These are phyloP conservation scores for Martes martes DNA, from an alignment of 2,113 vertebrate genomes.

Conservation along the genomic window DNA sequence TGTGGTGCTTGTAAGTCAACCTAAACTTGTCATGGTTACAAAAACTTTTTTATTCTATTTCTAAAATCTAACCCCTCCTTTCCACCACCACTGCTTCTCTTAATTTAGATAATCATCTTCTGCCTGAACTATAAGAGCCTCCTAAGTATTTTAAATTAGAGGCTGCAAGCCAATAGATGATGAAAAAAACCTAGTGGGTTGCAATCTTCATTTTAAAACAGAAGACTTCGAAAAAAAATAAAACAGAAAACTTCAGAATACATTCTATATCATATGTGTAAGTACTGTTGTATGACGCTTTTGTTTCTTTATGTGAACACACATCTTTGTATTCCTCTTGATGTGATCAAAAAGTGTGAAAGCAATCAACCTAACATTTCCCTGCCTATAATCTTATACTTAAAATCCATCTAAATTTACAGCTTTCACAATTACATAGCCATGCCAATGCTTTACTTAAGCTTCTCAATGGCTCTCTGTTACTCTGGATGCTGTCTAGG, in stretches of 20 bases:
- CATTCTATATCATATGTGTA: neutral
- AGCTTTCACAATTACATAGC: neutral
- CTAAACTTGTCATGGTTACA: neutral
- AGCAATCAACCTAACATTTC: neutral
- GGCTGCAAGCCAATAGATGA: neutral
- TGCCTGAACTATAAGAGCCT: neutral
- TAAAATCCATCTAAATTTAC: neutral
- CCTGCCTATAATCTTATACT: neutral
- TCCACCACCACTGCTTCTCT: neutral
- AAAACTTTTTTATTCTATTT: neutral
- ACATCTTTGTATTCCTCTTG: neutral
- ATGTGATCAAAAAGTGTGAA: neutral
- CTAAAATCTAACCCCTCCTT: neutral
- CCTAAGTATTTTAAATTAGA: constrained; percentile 27
- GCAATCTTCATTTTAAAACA: neutral
- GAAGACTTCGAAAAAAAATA: neutral
- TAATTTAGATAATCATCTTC: neutral
- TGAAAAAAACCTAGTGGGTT: neutral
- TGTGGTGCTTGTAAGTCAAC: neutral
- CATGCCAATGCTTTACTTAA: neutral
- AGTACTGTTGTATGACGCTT: neutral
- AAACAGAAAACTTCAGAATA: neutral
- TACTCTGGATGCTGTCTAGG: neutral
- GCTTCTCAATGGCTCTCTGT: neutral
- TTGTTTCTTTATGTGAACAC: neutral